phyloP scores from a whole-genome alignment of 2,888 invertebrate genomes.

The Clivina fossor region DNA sequence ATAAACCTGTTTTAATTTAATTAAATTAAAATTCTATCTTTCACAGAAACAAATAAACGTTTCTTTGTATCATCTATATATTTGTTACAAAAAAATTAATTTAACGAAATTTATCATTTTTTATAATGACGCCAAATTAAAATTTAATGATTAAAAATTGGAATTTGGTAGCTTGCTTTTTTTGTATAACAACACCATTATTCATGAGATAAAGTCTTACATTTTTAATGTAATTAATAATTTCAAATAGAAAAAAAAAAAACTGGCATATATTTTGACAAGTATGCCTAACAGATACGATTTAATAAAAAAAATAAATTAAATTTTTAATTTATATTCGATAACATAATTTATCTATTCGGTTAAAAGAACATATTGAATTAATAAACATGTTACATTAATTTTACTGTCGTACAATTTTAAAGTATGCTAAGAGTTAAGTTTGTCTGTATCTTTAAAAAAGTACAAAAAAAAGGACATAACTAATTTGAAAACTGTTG shows the following conservation, averaged over 20 bases:
- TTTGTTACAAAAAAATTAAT: constrained; percentile 13
- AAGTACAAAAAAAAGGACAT: too few relatives aligned
- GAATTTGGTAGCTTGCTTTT: neutral
- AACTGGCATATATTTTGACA: constrained; percentile 21
- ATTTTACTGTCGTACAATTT: constrained; percentile 11
- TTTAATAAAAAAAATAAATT: constrained; percentile 28
- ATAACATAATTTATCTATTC: constrained; percentile 22
- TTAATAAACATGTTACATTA: constrained; percentile 27
- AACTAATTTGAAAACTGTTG: constrained; percentile 4
- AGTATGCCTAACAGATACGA: neutral
- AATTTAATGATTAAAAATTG: constrained; percentile 17
- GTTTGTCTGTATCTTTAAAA: constrained; percentile 8
- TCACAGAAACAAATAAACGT: too few relatives aligned
- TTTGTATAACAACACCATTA: constrained; percentile 7
- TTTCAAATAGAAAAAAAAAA: constrained; percentile 4
- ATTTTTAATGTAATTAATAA: constrained; percentile 23
- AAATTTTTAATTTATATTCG: constrained; percentile 23
- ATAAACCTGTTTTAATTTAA: too few relatives aligned
- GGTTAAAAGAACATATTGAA: too few relatives aligned
- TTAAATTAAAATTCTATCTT: too few relatives aligned
- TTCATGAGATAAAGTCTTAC: constrained; percentile 6
- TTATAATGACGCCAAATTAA: constrained; percentile 10
- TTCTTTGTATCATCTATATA: too few relatives aligned
- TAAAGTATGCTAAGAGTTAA: neutral
- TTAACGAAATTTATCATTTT: constrained; percentile 10